These are phyloP conservation scores for Heterochromis multidens DNA, from an alignment of 2,113 vertebrate genomes.

Conservation along the genomic window DNA sequence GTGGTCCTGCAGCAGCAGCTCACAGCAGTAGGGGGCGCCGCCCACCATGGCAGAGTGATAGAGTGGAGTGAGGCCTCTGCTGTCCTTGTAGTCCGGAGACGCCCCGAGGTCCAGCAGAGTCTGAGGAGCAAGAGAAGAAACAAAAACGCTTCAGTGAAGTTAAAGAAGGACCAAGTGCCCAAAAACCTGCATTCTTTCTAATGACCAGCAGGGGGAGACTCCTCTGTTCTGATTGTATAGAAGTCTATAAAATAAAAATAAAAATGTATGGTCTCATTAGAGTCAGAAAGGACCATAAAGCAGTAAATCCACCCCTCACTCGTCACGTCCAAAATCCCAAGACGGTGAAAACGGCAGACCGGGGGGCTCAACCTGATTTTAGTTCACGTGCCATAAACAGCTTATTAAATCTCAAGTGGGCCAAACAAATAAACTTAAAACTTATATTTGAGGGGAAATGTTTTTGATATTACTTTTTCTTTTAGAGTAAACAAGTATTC, in stretches of 20 bases:
- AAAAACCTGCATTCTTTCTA: not conserved
- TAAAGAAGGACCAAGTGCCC: not conserved
- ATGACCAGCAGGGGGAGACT: not conserved
- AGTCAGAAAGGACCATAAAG: not conserved
- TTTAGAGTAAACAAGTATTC: not conserved
- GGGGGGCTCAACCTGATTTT: not conserved
- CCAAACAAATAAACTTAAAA: too few species aligned
- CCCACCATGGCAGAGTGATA: constrained; percentile 96
- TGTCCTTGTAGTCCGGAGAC: constrained; percentile 96
- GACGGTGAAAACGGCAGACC: not conserved
- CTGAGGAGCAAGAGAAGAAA: constrained; percentile 57
- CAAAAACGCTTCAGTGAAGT: not conserved
- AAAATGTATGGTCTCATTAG: not conserved
- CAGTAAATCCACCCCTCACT: not conserved
- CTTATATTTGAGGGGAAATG: not conserved
- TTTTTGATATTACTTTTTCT: not conserved
- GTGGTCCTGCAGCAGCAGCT: constrained; percentile 91
- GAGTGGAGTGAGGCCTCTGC: constrained; percentile 89
- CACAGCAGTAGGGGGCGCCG: constrained; percentile 93
- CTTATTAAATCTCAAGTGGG: not conserved
- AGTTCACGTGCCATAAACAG: not conserved
- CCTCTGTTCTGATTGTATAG: not conserved
- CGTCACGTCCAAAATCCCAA: not conserved
- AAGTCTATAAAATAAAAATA: not conserved
- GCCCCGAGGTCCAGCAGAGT: constrained; percentile 92